Base-by-base conservation (phyloP, 1,140 invertebrate species). In the Anagrus nilaparvatae region DNA sequence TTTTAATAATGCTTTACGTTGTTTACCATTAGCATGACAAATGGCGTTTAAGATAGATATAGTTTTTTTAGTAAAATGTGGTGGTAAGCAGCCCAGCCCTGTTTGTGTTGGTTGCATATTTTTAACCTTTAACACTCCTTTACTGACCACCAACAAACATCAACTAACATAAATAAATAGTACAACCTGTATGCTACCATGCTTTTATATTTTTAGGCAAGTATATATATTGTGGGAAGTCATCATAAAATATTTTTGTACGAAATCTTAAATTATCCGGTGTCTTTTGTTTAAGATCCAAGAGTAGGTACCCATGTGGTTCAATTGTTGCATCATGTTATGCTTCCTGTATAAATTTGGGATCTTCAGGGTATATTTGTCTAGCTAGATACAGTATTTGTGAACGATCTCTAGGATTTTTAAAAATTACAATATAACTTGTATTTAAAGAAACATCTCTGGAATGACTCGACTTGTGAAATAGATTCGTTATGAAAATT, bases 401-500 rank as follows among this genome's bases (percentile, higher is more conserved):
- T 7, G 56, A 56, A 43, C 47, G 51, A 49, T 68, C 63, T 14
- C 62, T 49, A 2, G 59, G 59, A 47, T 67, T 67, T 59, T 68
- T 65, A 47, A 67, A 60, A 35, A 58, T 51, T 20, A 62, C 49
- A 18, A 65, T 52, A 46, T 61, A 64, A 47, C 53, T 54, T 25
- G 55, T 48, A 47, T 63, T 64, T 8, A 65, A 40, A 19, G 53
- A 58, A 16, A 65, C 63, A 39, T 63, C 57, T 36, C 60, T 33
- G 32, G 58, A 53, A 1, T 54, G 50, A 46, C 49, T 54, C 6
- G 53, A 59, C 48, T 64, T 53, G 47, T 64, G 57, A 52, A 63
- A 64, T 34, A 64, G 18, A 45, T 63, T 65, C 19, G 60, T 60
- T 28, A 64, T 57, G 37, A 56, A 67, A 51, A 67, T 60, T 21